These are phyloP conservation scores for Ryuthela nishihirai DNA, from an alignment of 2,888 invertebrate genomes.

Conservation along the genomic window DNA sequence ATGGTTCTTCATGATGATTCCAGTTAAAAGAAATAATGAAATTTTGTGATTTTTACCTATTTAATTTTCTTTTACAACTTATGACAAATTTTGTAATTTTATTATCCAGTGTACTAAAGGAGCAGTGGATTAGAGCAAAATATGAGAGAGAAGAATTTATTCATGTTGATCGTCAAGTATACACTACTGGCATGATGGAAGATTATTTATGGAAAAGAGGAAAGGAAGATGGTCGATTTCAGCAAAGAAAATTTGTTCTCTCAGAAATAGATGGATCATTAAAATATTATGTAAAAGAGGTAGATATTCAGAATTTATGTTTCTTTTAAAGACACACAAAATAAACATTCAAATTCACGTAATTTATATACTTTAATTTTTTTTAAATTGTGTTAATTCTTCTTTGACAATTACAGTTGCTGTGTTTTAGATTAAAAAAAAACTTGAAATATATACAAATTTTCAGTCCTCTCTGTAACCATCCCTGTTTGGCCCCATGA, in stretches of 20 bases:
- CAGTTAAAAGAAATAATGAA: background rate
- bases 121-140: constrained; percentile 88
- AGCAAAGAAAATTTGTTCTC: constrained; percentile 76
- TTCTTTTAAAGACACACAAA: background rate
- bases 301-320: constrained; percentile 41
- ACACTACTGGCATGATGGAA: constrained; percentile 75
- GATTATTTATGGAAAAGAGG: constrained; percentile 84
- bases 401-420: no score
- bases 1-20: no score
- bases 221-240: constrained; percentile 79
- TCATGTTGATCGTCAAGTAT: constrained; percentile 68
- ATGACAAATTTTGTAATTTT: background rate
- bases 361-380: no score
- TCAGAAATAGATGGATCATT: constrained; percentile 75
- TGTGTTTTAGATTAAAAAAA: no score
- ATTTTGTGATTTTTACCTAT: background rate
- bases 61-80: background rate
- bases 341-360: no score
- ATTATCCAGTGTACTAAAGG: constrained; percentile 67
- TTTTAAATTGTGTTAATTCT: no score
- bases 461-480: no score
- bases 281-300: constrained; percentile 59
- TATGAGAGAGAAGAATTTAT: constrained; percentile 85
- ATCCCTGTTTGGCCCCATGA: no score
- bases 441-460: no score